Conservation (phyloP, 1,140 invertebrate genomes). For the Lasioglossum baleicum region DNA sequence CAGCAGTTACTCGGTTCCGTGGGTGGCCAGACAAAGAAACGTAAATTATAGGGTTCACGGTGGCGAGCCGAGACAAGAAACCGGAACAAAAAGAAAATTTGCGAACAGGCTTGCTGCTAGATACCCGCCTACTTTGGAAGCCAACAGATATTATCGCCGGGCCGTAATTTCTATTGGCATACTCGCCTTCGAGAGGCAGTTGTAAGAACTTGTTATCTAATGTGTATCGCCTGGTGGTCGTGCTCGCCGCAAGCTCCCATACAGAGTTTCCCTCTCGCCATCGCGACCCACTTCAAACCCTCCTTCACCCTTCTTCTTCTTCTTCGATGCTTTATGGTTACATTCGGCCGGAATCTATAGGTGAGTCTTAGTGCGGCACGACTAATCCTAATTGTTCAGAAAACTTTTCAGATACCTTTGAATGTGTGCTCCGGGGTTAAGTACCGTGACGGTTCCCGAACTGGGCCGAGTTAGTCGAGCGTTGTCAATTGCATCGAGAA, state of each 20-base stretch:
- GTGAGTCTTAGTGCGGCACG: constrained; percentile 36
- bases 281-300: constrained; percentile 19
- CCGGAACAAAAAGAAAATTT: constrained; percentile 31
- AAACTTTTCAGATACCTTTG: constrained; percentile 64
- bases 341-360: constrained; percentile 59
- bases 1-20: background rate
- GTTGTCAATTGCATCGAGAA: constrained; percentile 47
- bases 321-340: constrained; percentile 55
- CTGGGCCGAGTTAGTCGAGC: constrained; percentile 50
- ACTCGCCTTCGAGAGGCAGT: constrained; percentile 45
- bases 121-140: constrained; percentile 32
- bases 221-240: constrained; percentile 68
- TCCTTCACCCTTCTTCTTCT: constrained; percentile 24
- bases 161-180: constrained; percentile 59
- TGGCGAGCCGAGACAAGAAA: background rate
- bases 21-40: constrained; percentile 21
- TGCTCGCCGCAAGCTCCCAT: constrained; percentile 56
- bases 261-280: constrained; percentile 8
- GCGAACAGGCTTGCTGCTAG: constrained; percentile 3
- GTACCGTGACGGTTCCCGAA: constrained; percentile 53
- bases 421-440: constrained; percentile 58
- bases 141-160: constrained; percentile 50
- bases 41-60: constrained; percentile 30
- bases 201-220: constrained; percentile 69
- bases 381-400: constrained; percentile 66